Base-by-base conservation (phyloP, 2,113 vertebrate species). In the Tautogolabrus adspersus region DNA sequence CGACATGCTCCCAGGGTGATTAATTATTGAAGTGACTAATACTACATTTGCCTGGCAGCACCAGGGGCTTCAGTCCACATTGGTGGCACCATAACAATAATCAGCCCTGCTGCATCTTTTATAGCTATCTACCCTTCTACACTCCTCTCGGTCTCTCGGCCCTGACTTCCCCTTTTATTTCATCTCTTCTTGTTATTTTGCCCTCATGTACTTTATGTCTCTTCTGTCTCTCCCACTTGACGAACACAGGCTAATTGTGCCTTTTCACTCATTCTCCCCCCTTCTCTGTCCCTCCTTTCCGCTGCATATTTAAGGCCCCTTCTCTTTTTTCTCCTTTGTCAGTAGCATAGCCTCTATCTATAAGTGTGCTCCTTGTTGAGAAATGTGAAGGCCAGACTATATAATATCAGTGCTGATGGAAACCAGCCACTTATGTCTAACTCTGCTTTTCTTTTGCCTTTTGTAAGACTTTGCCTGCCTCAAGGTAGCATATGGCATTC, bases 21-120 rank as follows among this genome's bases (percentile, higher is more conserved):
- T 94, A 91, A 95, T 94, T 94, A 94, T 95, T 95, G 78, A 94
- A 92, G 90, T 94, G 91, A 94, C 91, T 93, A 94, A 95, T 94
- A 90, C 91, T 92, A 89, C 87, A 94, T 93, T 94, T 93, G 84
- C 89, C 91, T 91, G 87, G 82, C 79, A 93, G 91, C 88, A 81
- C 72, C 65, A 81, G 79, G 83, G 87, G 86, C 82, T 88, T 87
- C 81, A 77, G 90, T 91, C 84, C 89, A 89, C 80, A 87, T 87
- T 86, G 86, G 84, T 85, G 89, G 90, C 81, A 88, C 83, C 91
- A 87, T 77, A 87, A 87, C 82, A 87, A 88, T 90, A 92, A 89
- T 91, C 85, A 89, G 81, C 55, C 75, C 55, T 83, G 56, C 72
- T 87, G 68, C 72, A 76, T 90, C 66, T 85, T 89, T 87, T 77